These are phyloP conservation scores for Eutolmus rufibarbis DNA, from an alignment of 2,888 invertebrate genomes.

Conservation along the genomic window DNA sequence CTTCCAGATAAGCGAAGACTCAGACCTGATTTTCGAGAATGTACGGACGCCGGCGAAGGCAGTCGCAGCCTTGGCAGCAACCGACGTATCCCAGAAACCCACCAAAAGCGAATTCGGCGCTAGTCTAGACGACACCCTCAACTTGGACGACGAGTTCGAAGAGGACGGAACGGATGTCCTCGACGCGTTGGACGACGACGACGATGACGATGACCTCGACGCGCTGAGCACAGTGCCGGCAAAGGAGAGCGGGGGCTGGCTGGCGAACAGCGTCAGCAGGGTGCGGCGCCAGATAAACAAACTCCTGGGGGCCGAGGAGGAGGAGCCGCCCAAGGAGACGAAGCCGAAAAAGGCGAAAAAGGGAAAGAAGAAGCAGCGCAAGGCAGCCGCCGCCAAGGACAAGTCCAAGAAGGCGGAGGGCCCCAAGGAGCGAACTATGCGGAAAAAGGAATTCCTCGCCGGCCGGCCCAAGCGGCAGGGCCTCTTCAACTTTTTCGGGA, in stretches of 20 bases:
- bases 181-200: slow-evolving; percentile 42
- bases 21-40: slow-evolving; percentile 54
- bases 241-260: slow-evolving; percentile 52
- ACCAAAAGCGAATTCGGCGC: slow-evolving; percentile 46
- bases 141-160: slow-evolving; percentile 25
- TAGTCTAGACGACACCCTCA: slow-evolving; percentile 50
- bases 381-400: neutral
- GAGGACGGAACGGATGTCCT: neutral
- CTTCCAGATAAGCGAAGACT: slow-evolving; percentile 51
- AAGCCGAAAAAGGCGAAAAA: neutral
- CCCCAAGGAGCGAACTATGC: neutral
- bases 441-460: neutral
- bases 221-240: neutral
- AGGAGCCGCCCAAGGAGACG: neutral
- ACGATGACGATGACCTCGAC: slow-evolving; percentile 39
- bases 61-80: slow-evolving; percentile 49
- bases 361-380: neutral
- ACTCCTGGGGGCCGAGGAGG: neutral
- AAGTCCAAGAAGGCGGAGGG: neutral
- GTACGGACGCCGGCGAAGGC: slow-evolving; percentile 45
- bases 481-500: neutral
- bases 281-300: slow-evolving; percentile 57
- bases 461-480: slow-evolving; percentile 1
- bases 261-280: slow-evolving; percentile 54
- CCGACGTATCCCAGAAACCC: slow-evolving; percentile 41